phyloP scores from a whole-genome alignment of 1,140 invertebrate genomes.

The Apolygus lucorum region DNA sequence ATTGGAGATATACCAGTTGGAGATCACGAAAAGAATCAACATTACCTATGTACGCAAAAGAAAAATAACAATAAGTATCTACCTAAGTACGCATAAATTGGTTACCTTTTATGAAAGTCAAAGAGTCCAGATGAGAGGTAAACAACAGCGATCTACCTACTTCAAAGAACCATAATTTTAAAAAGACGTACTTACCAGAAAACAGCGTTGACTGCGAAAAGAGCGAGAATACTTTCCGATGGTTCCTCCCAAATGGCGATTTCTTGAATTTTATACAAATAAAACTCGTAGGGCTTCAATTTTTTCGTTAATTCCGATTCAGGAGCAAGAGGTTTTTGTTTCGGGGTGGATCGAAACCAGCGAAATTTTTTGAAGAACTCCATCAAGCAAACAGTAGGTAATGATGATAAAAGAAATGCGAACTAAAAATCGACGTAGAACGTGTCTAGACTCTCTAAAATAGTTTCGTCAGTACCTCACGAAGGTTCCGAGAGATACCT shows the following conservation, averaged over 20 bases:
- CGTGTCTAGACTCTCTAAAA: too few species aligned
- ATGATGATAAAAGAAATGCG: too few species aligned
- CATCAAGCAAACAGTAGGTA: neutral
- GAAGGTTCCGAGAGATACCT: neutral
- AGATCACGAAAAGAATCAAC: too few species aligned
- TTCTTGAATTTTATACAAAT: constrained; percentile 25
- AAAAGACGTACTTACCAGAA: constrained; percentile 29
- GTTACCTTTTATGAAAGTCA: too few species aligned
- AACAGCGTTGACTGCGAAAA: constrained; percentile 22
- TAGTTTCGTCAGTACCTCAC: too few species aligned
- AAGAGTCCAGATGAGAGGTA: too few species aligned
- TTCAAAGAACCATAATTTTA: too few species aligned
- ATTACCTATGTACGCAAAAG: too few species aligned
- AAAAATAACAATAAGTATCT: too few species aligned
- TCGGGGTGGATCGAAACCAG: neutral
- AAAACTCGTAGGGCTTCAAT: constrained; percentile 22
- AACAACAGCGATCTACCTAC: too few species aligned
- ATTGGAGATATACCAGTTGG: too few species aligned
- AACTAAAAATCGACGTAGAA: neutral
- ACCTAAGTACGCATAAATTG: too few species aligned
- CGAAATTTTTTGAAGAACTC: neutral
- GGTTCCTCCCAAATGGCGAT: constrained; percentile 21
- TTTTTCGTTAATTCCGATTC: constrained; percentile 16
- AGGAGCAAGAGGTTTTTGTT: constrained; percentile 1
- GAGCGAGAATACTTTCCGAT: neutral